Base-by-base conservation (phyloP, 2,888 invertebrate genomes). In the Lypha dubia region DNA sequence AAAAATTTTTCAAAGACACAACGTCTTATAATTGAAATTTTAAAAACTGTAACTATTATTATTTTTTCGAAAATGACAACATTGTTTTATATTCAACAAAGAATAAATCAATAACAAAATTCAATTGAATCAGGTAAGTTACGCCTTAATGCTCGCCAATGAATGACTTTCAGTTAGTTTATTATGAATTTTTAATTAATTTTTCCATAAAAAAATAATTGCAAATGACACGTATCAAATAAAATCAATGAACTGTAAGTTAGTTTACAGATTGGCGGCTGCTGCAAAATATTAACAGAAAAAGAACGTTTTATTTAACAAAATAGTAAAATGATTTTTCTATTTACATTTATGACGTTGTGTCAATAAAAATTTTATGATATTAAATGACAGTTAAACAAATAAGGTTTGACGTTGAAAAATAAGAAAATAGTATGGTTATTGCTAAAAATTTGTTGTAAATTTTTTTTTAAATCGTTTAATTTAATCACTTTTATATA, bases 151-250 rank as follows among this genome's bases (percentile, higher is more conserved):
- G 46, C 51, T 13, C 44, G 24, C 9, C 74, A 67, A 56, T 63
- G 81, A 67, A 56, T 63, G 81, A 71, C 75, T 82, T 82, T 82
- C 81, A 82, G 49, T 76, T 82, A 82, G 81, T 82, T 81, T 63
- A 71, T 76, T 70, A 65, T 58, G 17, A 44, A 63, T 79, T 28
- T 28, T 17, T 46, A 56, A 63, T 60, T 65, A 56, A 0, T 53
- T 62, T 28, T 28, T n/a, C n/a, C n/a, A 13, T 38, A n/a, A 22
- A 41, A 53, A 53, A 53, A 13, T 46, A 71, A 24, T 67, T 13
- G 8, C 41, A 60, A 75, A 75, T 62, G 74, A 67, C 63, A 41
- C 28, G 58, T 49, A 73, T 35, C 24, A 46, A 53, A 28, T 63
- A 46, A 56, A 73, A 63, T 63, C 75, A 81, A 53, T 76, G 70